Evolutionary conservation across 2,797 vertebrate genomes (phyloP), one percentile per base, ranked within the genome.

Genomic region (Hippoglossus hippoglossus): DNA sequence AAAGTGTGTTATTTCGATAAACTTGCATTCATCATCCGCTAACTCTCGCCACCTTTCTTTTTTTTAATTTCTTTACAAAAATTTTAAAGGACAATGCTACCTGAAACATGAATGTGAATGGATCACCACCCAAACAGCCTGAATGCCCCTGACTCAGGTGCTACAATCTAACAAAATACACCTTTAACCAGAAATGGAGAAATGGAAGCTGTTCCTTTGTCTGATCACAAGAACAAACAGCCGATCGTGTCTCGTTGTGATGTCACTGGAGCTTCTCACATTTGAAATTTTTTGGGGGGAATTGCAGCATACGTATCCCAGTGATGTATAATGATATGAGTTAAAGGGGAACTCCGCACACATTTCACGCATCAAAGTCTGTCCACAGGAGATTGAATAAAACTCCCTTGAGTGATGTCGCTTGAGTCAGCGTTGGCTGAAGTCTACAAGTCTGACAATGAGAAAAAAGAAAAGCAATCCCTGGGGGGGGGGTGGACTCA

Each of bases 231-330:
- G 15, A 79, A 76, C 74, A 64, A 56, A 63, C 65, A 77, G 53
- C 67, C 21, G 67, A 71, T 55, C 15, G 56, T 47, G 62, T 50
- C 25, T 61, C 51, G 26, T 21, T 57, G 26, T 31, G 46, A 74
- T 3, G 36, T 61, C 39, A 55, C 34, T 2, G 47, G 68, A 77
- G 22, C 25, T 5, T 77, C 52, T 86, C 59, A 55, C 63, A 67
- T 62, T 39, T 70, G 2, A 18, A 6, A 13, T 50, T 70, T 31
- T 31, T 64, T 49, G 21, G 7, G 19, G 10, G 7, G 19, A 81
- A 60, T 31, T 79, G 81, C 77, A 82, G 76, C 70, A 77, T 84
- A 80, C 26, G 24, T 68, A 55, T 83, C 61, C 73, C 63, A 80
- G 73, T 66, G 65, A 75, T 72, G 60, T 19, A 34, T 51, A 16